Percentiles rank a stretch among this genome's conserved stretches.
These are phyloP conservation scores for Littorina saxatilis DNA, from an alignment of 1,140 invertebrate species.

Conservation along the genomic window DNA sequence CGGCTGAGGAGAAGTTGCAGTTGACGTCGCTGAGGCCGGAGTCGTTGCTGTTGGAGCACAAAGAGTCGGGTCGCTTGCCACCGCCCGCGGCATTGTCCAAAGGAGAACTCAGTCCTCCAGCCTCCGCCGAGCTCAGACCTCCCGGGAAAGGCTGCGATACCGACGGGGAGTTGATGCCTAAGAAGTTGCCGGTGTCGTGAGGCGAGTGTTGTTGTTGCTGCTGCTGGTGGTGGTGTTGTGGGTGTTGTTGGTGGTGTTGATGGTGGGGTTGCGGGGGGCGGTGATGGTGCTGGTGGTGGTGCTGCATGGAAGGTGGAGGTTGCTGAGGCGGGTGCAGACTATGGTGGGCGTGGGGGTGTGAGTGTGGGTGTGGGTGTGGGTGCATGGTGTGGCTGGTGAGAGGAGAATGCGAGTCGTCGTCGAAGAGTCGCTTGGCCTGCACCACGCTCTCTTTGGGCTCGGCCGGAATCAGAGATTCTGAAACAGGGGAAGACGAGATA, in stretches of 20 bases:
- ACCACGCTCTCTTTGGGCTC: conserved; percentile 5
- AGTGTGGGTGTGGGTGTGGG: conserved; percentile 18
- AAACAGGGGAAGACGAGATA: background rate
- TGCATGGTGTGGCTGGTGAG: background rate
- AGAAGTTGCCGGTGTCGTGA: conserved; percentile 17
- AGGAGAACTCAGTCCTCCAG: conserved; percentile 7
- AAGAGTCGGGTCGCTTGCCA: conserved; percentile 64
- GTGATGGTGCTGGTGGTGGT: conserved; percentile 22
- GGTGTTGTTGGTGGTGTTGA: background rate
- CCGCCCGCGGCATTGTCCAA: conserved; percentile 16
- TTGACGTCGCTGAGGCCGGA: conserved; percentile 70
- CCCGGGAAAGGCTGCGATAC: background rate
- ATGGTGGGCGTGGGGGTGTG: conserved; percentile 22
- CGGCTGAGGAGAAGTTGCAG: conserved; percentile 52
- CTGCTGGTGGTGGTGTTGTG: conserved; percentile 17
- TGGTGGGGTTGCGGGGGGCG: background rate
- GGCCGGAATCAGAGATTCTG: background rate
- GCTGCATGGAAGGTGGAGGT: background rate
- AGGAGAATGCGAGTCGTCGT: conserved; percentile 12
- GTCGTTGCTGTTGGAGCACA: conserved; percentile 71
- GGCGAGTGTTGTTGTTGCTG: conserved; percentile 21
- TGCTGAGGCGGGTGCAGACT: background rate
- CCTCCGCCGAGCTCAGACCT: background rate
- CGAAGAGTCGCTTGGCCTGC: conserved; percentile 30
- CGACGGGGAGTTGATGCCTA: conserved; percentile 20